Evolutionary conservation across 2,888 invertebrate genomes (phyloP).

Genomic region (Imbricaverruca yamaguchii): DNA sequence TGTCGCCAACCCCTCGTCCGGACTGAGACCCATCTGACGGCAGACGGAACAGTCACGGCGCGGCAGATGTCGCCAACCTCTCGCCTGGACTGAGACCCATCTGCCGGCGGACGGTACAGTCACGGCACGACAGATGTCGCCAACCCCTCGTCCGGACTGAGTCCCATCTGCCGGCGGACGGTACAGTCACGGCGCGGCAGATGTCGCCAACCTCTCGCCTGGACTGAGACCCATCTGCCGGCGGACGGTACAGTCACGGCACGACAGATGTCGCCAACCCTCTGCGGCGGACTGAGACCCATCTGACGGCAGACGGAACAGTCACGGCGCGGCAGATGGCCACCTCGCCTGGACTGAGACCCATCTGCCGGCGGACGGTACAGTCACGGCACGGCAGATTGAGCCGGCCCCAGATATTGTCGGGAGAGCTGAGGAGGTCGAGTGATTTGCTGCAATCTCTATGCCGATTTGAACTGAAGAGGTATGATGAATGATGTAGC

Average conservation of each 20-base stretch:
- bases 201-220: background rate
- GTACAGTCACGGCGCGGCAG: background rate
- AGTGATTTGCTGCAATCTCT: no score
- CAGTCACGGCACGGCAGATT: background rate
- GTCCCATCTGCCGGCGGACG: slow-evolving; percentile 3
- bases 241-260: background rate
- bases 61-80: background rate
- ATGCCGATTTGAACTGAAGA: no score
- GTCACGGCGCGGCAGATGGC: background rate
- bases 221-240: background rate
- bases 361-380: background rate
- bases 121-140: background rate
- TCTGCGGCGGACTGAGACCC: background rate
- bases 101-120: background rate
- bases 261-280: background rate
- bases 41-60: background rate
- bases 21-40: slow-evolving; percentile 10
- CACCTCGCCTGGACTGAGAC: background rate
- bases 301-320: background rate
- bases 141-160: background rate
- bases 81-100: background rate
- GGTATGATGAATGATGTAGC: no score
- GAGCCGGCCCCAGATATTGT: no score
- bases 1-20: background rate
- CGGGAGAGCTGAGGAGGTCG: no score